Conservation (phyloP, 2,113 vertebrate genomes). For the Proteles cristata region DNA sequence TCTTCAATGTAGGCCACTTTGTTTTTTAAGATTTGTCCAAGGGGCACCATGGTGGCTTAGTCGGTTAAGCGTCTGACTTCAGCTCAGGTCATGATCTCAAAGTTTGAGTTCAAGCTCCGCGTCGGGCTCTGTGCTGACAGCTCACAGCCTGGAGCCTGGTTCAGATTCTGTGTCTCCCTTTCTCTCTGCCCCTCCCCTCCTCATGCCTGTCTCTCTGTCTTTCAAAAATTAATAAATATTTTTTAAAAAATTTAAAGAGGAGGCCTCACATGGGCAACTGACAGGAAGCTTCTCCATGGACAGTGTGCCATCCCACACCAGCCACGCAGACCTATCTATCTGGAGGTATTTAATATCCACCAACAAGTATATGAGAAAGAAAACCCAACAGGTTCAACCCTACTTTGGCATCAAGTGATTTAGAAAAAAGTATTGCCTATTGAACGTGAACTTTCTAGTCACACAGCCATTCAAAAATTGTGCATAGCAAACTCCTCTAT, state of each 20-base stretch:
- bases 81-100: no score
- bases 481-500: background rate
- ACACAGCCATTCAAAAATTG: background rate
- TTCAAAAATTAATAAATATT: no score
- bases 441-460: background rate
- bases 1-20: background rate
- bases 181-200: no score
- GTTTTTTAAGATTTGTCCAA: background rate
- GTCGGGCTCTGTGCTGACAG: no score
- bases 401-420: background rate
- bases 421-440: background rate
- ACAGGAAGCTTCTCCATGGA: background rate
- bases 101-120: no score
- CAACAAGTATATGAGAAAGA: background rate
- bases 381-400: background rate
- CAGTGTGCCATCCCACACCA: background rate
- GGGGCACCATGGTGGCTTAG: no score
- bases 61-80: no score
- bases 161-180: no score
- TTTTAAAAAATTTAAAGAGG: background rate
- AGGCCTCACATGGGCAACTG: background rate
- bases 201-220: no score
- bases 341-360: background rate
- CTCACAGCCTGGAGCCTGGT: no score
- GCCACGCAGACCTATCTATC: background rate